Evolutionary conservation across 1,140 invertebrate species (phyloP).

Genomic region (Temnothorax longispinosus): DNA sequence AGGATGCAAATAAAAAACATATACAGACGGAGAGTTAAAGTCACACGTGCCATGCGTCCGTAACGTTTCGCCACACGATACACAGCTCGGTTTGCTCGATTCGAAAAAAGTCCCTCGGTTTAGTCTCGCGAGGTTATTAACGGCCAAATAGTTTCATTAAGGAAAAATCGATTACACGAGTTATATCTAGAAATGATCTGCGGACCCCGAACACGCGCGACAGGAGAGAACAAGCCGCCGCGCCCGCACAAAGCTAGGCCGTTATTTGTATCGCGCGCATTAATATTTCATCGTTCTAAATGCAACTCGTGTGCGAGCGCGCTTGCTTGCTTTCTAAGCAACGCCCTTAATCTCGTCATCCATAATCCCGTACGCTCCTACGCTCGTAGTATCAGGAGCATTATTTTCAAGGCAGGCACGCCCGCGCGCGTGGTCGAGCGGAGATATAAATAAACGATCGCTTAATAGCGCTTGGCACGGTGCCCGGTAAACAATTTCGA

Average conservation of each 20-base stretch:
- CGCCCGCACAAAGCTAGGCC: too few relatives aligned
- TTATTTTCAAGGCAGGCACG: constrained; percentile 36
- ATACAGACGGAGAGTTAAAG: too few relatives aligned
- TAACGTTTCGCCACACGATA: not conserved
- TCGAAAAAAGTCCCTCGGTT: not conserved
- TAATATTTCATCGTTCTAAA: constrained; percentile 39
- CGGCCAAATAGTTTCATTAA: not conserved
- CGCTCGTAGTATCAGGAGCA: constrained; percentile 23
- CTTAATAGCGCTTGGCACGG: constrained; percentile 53
- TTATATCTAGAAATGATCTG: not conserved
- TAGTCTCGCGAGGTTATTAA: not conserved
- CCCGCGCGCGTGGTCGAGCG: constrained; percentile 5
- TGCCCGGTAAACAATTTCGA: constrained; percentile 59
- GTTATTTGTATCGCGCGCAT: constrained; percentile 14
- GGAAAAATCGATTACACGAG: not conserved
- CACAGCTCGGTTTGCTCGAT: not conserved
- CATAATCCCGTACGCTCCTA: constrained; percentile 13
- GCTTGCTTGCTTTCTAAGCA: constrained; percentile 39
- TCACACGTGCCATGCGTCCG: not conserved
- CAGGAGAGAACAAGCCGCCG: not conserved
- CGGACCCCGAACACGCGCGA: not conserved
- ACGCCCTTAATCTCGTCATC: constrained; percentile 36
- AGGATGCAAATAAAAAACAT: too few relatives aligned
- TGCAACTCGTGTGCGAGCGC: not conserved
- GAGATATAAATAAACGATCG: constrained; percentile 60